Base-by-base conservation (phyloP, 2,797 vertebrate species). In the Ptychadena robeensis region DNA sequence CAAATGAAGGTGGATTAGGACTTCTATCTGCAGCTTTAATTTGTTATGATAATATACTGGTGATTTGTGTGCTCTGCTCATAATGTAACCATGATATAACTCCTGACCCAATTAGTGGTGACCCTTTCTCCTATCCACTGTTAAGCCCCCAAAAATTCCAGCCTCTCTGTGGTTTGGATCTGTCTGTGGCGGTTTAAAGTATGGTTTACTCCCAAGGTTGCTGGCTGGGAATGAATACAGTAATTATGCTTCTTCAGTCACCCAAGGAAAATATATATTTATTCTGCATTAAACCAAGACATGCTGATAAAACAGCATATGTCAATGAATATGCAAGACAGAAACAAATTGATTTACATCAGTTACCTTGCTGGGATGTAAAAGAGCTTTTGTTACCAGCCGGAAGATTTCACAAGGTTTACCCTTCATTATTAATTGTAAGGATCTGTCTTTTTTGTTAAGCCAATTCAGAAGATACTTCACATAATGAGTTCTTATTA, bases 201-300 rank as follows among this genome's bases (percentile, higher is more conserved):
- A 80, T 76, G 72, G 72, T 85, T 84, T 85, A 85, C 72, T 85
- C 78, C 82, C 82, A 85, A 85, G 77, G 82, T 75, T 85, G 82
- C 65, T 85, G 82, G 82, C 83, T 85, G 57, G 57, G 65, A 85
- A 85, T 85, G 83, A 85, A 85, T 80, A 75, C 64, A 70, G 78
- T 63, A 81, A 85, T 85, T 85, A 38, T 85, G 75, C 72, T 85
- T 85, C 67, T 76, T 59, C 83, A 81, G 53, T 85, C 83, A 81
- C 83, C 78, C 83, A 85, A 85, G 73, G 78, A 85, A 85, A 85
- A 81, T 81, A 85, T 80, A 84, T 85, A 85, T 81, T 85, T 85
- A 74, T 80, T 75, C 66, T 81, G 73, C 66, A 80, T 80, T 75
- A 85, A 81, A 85, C 71, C 72, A 85, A 76, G 83, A 81, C 78